These are phyloP conservation scores for Rotaria magnacalcarata DNA, from an alignment of 2,888 invertebrate species.

Conservation along the genomic window DNA sequence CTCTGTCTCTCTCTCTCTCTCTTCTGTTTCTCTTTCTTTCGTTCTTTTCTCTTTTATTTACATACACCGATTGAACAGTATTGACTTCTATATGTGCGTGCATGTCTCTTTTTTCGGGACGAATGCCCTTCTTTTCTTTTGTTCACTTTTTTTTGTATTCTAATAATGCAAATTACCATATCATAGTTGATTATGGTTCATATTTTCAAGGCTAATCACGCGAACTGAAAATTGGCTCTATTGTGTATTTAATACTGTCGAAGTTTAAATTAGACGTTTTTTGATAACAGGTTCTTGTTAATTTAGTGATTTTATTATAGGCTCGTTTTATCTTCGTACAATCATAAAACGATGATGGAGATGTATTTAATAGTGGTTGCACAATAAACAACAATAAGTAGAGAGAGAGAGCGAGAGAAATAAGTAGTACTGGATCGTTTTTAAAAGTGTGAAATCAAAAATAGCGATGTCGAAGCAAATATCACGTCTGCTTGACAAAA, in stretches of 20 bases:
- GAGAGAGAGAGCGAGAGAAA: neutral
- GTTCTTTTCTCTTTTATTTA: conserved; percentile 16
- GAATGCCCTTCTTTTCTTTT: conserved; percentile 3
- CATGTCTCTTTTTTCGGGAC: conserved; percentile 16
- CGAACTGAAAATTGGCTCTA: conserved; percentile 3
- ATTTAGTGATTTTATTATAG: neutral
- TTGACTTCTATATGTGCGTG: conserved; percentile 2
- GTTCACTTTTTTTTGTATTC: conserved; percentile 1
- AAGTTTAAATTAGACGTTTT: neutral
- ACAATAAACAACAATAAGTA: neutral
- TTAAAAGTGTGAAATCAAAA: neutral
- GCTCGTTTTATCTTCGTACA: neutral
- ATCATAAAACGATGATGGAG: conserved; percentile 5
- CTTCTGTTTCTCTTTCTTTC: neutral
- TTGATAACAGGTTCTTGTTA: neutral
- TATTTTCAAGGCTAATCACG: conserved; percentile 17
- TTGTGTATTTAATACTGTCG: neutral
- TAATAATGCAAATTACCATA: conserved; percentile 19
- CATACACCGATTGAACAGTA: conserved; percentile 14
- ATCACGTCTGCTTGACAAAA: conserved; percentile 16
- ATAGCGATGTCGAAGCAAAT: neutral
- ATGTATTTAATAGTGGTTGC: conserved; percentile 1
- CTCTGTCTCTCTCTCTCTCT: neutral
- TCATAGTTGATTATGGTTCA: conserved; percentile 5
- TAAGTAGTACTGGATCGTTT: conserved; percentile 13